These are phyloP conservation scores for Araneus ventricosus DNA, from an alignment of 1,140 invertebrate species.

Conservation along the genomic window DNA sequence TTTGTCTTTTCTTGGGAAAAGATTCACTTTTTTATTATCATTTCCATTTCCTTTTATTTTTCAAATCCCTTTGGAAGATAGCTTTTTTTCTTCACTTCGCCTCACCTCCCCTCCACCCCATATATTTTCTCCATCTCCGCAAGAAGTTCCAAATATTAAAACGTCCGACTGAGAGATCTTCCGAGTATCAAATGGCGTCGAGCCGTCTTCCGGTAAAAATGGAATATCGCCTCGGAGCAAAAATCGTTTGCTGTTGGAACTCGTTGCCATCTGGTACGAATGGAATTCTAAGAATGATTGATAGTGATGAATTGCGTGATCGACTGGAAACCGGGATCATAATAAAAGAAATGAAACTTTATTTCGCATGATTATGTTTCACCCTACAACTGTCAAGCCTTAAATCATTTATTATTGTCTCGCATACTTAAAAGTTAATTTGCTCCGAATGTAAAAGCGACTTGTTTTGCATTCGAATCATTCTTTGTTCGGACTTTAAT, in stretches of 20 bases:
- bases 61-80: constrained; percentile 33
- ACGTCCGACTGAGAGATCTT: constrained; percentile 17
- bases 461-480: background rate
- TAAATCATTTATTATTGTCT: background rate
- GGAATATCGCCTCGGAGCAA: background rate
- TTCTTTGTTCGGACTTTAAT: too few relatives aligned
- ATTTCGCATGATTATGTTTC: constrained; percentile 17
- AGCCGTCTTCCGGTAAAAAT: background rate
- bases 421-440: constrained; percentile 2
- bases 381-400: background rate
- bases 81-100: background rate
- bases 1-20: background rate
- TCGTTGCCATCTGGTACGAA: constrained; percentile 56
- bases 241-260: background rate
- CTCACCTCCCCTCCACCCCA: background rate
- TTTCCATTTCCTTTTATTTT: constrained; percentile 52
- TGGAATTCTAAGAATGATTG: constrained; percentile 48
- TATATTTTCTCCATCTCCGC: constrained; percentile 19
- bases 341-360: background rate
- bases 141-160: constrained; percentile 54
- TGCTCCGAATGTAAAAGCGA: background rate
- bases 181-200: constrained; percentile 10
- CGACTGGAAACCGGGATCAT: background rate
- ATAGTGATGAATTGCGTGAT: constrained; percentile 44
- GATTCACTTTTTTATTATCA: constrained; percentile 58